Evolutionary conservation across 2,888 invertebrate species (phyloP), one percentile per base, ranked within the genome.

Genomic region (Leptothorax acervorum): DNA sequence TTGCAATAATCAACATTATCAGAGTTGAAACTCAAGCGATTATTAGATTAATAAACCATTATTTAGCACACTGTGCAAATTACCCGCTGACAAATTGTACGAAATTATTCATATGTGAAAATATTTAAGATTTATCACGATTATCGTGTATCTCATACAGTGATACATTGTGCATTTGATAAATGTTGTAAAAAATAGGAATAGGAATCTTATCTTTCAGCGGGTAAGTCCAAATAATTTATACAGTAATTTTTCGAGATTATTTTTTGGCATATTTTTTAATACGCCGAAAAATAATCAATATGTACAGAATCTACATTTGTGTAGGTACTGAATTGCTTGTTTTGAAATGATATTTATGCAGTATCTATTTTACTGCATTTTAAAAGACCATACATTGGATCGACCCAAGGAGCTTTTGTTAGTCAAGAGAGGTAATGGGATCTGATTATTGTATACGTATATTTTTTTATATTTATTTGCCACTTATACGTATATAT

Each of bases 1-100:
- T 84, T 82, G 91, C 91, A 90, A 89, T 90, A 89, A 90, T 85
- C 23, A 31, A 23, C 45, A 39, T 6, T 73, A 75, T 55, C 70
- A 83, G 23, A 70, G 15, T 68, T 18, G 71, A 74, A 57, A 53
- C 42, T 55, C 15, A 9, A 39, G 65, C 23, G 42, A 23, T 15
- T 71, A 39, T 73, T 48, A 60, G 23, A 79, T 45, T 12, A 18
- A 79, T 48, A 60, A 57, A 71, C 9, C 5, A 48, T 23, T 79
- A 23, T 70, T 79, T 73, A 57, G 8, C 11, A 57, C 35, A 45
- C n/a, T 57, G 23, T 23, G 18, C 23, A 57, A 35, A 81, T 62
- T 81, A 81, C 23, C 45, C 48, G 74, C 75, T 81, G 74, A 79
- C 0, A 60, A 53, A 3, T 48, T 79, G 11, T 39, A 39, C 11